Percentiles rank a stretch among this genome's conserved stretches.
Conservation (phyloP, 2,113 vertebrate species). For the Cyphomyrus discorhynchus region DNA sequence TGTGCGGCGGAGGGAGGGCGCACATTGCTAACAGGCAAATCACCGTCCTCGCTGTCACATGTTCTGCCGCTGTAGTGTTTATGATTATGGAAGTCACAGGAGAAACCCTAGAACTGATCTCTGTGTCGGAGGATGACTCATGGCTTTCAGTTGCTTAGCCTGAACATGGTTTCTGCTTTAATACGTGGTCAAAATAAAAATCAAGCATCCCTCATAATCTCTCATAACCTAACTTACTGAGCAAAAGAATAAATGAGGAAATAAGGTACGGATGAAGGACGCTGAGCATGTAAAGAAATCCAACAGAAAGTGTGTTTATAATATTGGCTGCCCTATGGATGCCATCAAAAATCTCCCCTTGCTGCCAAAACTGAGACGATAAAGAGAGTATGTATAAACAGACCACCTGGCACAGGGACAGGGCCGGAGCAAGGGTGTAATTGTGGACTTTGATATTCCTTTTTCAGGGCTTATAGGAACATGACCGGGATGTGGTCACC, state of each 20-base stretch:
- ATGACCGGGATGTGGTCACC: neutral
- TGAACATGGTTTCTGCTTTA: neutral
- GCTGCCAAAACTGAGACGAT: neutral
- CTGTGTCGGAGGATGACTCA: neutral
- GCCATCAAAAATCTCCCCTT: neutral
- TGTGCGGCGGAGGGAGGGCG: neutral
- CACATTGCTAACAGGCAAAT: neutral
- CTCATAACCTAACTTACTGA: neutral
- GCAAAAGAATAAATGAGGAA: neutral
- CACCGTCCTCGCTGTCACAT: neutral
- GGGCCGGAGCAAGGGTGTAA: neutral
- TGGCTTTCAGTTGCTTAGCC: neutral
- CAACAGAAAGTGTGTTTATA: neutral
- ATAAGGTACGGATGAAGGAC: neutral
- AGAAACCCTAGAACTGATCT: neutral
- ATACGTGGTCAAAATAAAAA: neutral
- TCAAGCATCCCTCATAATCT: neutral
- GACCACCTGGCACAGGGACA: neutral
- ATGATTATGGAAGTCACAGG: neutral
- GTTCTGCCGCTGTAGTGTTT: neutral
- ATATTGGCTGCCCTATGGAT: neutral
- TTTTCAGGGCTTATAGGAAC: neutral
- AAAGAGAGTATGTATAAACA: neutral
- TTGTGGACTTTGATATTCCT: neutral
- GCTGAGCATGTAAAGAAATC: neutral